Percentiles rank a stretch among this genome's conserved stretches.
These are phyloP conservation scores for Xyrichtys novacula DNA, from an alignment of 2,797 vertebrate species.

Conservation along the genomic window DNA sequence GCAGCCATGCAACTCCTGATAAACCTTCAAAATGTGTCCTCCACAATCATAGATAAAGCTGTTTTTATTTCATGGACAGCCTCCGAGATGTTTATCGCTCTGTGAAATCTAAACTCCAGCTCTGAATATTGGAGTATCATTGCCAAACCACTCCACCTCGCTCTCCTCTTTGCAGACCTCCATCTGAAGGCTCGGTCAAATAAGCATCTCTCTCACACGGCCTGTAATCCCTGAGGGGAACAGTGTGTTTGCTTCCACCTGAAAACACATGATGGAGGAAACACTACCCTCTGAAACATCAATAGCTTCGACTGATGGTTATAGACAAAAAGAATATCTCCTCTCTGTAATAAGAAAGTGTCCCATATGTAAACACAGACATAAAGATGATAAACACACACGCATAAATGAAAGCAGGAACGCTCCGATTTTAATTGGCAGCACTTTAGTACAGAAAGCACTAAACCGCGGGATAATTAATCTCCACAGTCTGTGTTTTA, in stretches of 20 bases:
- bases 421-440: constrained; percentile 68
- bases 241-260: constrained; percentile 40
- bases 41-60: constrained; percentile 28
- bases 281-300: constrained; percentile 38
- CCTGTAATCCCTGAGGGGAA: constrained; percentile 54
- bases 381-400: constrained; percentile 26
- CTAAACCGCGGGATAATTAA: constrained; percentile 67
- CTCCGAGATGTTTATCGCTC: constrained; percentile 40
- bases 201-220: constrained; percentile 36
- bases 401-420: constrained; percentile 21
- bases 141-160: constrained; percentile 44
- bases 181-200: constrained; percentile 26
- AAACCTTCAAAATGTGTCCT: constrained; percentile 20
- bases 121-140: constrained; percentile 34
- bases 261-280: constrained; percentile 43
- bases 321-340: constrained; percentile 20
- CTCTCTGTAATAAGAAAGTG: constrained; percentile 23
- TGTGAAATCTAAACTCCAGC: constrained; percentile 32
- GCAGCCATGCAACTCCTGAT: constrained; percentile 7
- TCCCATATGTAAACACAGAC: constrained; percentile 43
- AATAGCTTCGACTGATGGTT: constrained; percentile 44
- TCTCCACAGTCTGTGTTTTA: constrained; percentile 66
- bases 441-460: constrained; percentile 59
- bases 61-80: constrained; percentile 36
- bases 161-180: constrained; percentile 45